These are phyloP conservation scores for Antheraea assamensis DNA, from an alignment of 2,888 invertebrate genomes.

Conservation along the genomic window DNA sequence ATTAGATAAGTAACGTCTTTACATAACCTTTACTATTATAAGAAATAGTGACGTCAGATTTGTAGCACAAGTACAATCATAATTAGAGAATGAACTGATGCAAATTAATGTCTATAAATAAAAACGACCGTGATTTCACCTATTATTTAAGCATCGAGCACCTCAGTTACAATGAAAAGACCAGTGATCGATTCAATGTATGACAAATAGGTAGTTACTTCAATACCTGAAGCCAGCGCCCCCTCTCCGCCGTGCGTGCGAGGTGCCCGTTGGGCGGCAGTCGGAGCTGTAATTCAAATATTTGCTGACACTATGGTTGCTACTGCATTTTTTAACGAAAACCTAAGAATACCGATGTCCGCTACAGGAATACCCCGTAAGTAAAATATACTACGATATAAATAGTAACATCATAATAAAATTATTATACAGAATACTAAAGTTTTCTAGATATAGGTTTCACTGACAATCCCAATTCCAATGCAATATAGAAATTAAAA, in stretches of 20 bases:
- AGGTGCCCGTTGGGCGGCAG: conserved; percentile 67
- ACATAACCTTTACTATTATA: background rate
- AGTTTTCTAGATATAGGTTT: no score
- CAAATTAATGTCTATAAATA: background rate
- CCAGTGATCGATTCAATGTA: background rate
- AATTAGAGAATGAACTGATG: background rate
- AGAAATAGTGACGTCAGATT: background rate
- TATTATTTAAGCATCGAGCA: background rate
- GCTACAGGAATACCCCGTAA: conserved; percentile 68
- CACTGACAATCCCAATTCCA: background rate
- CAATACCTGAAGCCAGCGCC: conserved; percentile 67
- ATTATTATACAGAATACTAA: background rate
- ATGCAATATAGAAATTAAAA: background rate
- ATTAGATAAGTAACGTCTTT: background rate
- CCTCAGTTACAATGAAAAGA: background rate
- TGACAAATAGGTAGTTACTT: conserved; percentile 66
- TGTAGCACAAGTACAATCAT: background rate
- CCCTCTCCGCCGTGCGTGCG: conserved; percentile 65
- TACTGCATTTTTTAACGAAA: conserved; percentile 64
- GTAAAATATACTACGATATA: conserved; percentile 24
- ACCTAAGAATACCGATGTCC: conserved; percentile 61
- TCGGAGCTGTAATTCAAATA: conserved; percentile 62
- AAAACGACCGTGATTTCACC: background rate
- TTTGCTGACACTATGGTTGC: conserved; percentile 63
- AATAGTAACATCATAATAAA: background rate